Percentiles rank a stretch among this genome's conserved stretches.
phyloP scores from a whole-genome alignment of 92 coral and sea anemone genomes.

The Scolanthus callimorphus region DNA sequence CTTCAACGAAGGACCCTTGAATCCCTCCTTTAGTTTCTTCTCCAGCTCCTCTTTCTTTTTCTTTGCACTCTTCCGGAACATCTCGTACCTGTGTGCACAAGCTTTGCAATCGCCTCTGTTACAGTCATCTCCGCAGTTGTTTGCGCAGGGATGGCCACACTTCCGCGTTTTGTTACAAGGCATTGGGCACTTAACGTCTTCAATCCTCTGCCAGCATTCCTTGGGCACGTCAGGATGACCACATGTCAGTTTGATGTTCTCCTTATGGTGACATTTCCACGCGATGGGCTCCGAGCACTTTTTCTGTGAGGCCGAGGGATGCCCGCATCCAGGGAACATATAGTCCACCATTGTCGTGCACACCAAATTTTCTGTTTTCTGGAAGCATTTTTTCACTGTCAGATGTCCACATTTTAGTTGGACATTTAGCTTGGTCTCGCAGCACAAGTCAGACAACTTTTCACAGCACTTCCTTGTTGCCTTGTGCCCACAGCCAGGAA shows the following conservation, averaged over 20 bases:
- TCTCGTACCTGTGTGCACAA: constrained; percentile 5
- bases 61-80: constrained; percentile 19
- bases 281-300: constrained; percentile 17
- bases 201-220: background rate
- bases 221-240: background rate
- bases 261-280: constrained; percentile 10
- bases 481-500: background rate
- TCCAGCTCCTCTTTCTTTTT: constrained; percentile 10
- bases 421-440: background rate
- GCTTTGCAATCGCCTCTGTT: constrained; percentile 25
- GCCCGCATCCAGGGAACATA: constrained; percentile 14
- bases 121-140: constrained; percentile 27
- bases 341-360: constrained; percentile 11
- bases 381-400: background rate
- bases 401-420: background rate
- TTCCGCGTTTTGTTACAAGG: constrained; percentile 19
- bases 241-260: background rate
- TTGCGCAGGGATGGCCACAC: constrained; percentile 29
- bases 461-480: background rate
- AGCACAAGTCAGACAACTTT: background rate
- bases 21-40: constrained; percentile 4
- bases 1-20: background rate
- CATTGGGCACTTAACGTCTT: constrained; percentile 8
- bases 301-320: constrained; percentile 13
- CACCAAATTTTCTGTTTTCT: background rate